Conservation (phyloP, 2,888 invertebrate genomes). For the Parnassius smintheus region DNA sequence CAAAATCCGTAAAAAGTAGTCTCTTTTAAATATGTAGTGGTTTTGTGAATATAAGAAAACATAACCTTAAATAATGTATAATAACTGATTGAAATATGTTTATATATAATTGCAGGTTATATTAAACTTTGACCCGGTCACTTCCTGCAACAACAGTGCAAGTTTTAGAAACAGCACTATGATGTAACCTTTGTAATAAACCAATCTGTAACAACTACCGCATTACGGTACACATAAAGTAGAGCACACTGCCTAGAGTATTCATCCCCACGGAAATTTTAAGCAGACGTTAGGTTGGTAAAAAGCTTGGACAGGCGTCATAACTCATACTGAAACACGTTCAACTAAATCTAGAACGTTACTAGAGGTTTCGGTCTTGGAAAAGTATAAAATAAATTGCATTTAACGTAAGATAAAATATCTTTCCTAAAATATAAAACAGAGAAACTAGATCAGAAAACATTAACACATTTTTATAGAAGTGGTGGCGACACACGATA, state of each 20-base stretch:
- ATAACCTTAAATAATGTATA: no score
- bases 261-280: slow-evolving; percentile 22
- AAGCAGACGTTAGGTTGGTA: slow-evolving; percentile 14
- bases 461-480: no score
- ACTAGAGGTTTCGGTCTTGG: slow-evolving; percentile 4
- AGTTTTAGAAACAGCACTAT: slow-evolving; percentile 4
- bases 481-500: no score
- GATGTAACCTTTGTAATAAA: slow-evolving; percentile 21
- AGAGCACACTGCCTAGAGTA: slow-evolving; percentile 5
- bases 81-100: no score
- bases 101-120: no score
- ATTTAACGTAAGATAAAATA: not conserved
- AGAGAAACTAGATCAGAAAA: no score
- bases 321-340: slow-evolving; percentile 17
- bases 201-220: slow-evolving; percentile 20
- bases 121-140: not conserved
- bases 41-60: no score
- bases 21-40: no score
- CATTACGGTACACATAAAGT: slow-evolving; percentile 24
- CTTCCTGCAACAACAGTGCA: slow-evolving; percentile 5
- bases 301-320: slow-evolving; percentile 23
- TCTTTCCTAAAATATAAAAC: no score
- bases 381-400: slow-evolving; percentile 2
- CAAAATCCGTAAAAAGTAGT: no score
- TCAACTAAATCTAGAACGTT: slow-evolving; percentile 9